A percentile compares a stretch with the other conserved stretches of the same genome.
phyloP scores from a whole-genome alignment of 1,140 invertebrate genomes.

The Acarapis woodi region DNA sequence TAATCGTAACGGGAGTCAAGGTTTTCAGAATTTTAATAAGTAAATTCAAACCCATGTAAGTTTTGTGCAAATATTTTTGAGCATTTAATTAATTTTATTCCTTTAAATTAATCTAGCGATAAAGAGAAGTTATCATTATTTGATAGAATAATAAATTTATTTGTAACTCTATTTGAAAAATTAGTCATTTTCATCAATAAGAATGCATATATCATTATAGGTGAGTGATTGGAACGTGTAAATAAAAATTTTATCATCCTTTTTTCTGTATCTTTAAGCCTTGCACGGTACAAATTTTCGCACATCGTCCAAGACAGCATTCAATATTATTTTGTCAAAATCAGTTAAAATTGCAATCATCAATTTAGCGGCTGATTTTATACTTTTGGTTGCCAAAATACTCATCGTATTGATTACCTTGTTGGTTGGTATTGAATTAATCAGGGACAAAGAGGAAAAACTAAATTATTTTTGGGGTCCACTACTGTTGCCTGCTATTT shows the following conservation, averaged over 20 bases:
- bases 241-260: constrained; percentile 2
- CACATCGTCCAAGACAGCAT: constrained; percentile 33
- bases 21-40: constrained; percentile 28
- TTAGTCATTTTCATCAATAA: constrained; percentile 35
- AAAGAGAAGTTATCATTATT: too few relatives aligned
- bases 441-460: constrained; percentile 29
- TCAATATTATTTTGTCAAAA: constrained; percentile 47
- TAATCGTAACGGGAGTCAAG: constrained; percentile 37
- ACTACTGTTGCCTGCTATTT: constrained; percentile 52
- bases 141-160: constrained; percentile 2
- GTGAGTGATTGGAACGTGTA: constrained; percentile 17
- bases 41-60: constrained; percentile 16
- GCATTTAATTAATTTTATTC: background rate
- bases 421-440: constrained; percentile 29
- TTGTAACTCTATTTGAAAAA: constrained; percentile 26
- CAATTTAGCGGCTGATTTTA: constrained; percentile 75
- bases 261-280: constrained; percentile 20
- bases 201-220: constrained; percentile 49
- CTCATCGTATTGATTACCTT: constrained; percentile 50
- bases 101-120: background rate
- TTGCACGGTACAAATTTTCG: constrained; percentile 40
- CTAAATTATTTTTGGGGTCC: constrained; percentile 42
- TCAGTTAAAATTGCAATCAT: constrained; percentile 60
- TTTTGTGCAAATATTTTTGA: background rate
- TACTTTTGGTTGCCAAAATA: constrained; percentile 64